Evolutionary conservation across 2,888 invertebrate genomes (phyloP).

Genomic region (Drosophila pseudotakahashii): DNA sequence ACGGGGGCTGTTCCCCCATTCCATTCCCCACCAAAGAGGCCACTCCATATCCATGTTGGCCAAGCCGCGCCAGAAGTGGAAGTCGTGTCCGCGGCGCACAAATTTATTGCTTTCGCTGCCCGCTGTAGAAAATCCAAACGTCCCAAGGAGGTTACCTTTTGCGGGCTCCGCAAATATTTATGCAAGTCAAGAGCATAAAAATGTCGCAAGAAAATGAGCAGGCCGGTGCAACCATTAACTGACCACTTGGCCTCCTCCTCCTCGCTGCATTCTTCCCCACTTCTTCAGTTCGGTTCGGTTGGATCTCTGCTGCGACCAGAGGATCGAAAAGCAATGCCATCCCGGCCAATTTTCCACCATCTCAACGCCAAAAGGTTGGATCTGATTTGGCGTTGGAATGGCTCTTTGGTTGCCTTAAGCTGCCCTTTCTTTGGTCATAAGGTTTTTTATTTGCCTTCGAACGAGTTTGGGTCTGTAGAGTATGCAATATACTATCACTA

Average conservation of each 20-base stretch:
- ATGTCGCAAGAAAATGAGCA: constrained; percentile 42
- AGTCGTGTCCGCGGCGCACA: constrained; percentile 25
- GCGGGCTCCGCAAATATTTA: constrained; percentile 49
- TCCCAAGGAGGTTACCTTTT: not conserved
- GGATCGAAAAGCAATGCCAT: not conserved
- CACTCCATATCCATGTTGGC: not conserved
- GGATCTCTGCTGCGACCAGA: not conserved
- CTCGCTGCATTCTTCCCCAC: not conserved
- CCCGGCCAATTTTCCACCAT: constrained; percentile 38
- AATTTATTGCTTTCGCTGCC: constrained; percentile 45
- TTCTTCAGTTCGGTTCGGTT: not conserved
- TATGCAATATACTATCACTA: too few species aligned
- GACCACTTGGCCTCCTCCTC: constrained; percentile 31
- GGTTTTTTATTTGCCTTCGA: too few species aligned
- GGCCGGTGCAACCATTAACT: constrained; percentile 36
- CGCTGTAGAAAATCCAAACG: constrained; percentile 8
- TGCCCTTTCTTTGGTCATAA: not conserved
- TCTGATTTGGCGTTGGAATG: constrained; percentile 16
- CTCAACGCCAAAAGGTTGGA: constrained; percentile 23
- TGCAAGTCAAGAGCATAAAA: constrained; percentile 53
- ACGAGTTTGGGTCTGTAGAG: too few species aligned
- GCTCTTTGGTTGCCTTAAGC: not conserved
- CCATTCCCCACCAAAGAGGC: not conserved
- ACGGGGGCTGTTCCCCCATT: not conserved
- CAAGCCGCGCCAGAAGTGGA: too few species aligned